Evolutionary conservation across 2,797 vertebrate genomes (phyloP).

Genomic region (Trematomus bernacchii): DNA sequence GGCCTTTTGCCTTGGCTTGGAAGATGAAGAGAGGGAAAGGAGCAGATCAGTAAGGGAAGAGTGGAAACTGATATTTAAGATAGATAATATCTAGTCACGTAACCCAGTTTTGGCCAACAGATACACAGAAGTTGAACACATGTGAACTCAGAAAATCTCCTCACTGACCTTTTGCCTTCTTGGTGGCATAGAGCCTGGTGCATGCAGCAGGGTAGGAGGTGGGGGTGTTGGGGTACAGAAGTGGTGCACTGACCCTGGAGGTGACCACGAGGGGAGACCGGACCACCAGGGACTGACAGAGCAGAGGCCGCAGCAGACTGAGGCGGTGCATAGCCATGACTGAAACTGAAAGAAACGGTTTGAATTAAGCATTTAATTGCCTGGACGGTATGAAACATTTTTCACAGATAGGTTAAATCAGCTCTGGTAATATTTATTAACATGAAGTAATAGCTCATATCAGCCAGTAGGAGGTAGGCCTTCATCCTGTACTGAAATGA

Average conservation of each 20-base stretch:
- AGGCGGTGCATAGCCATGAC: conserved; percentile 84
- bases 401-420: neutral
- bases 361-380: neutral
- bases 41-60: conserved; percentile 21
- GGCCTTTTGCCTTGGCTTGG: conserved; percentile 92
- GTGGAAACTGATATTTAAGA: conserved; percentile 32
- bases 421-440: neutral
- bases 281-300: conserved; percentile 59
- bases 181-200: conserved; percentile 89
- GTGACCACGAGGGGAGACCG: conserved; percentile 55
- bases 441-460: conserved; percentile 59
- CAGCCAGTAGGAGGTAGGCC: conserved; percentile 79
- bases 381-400: conserved; percentile 1
- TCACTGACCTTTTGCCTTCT: conserved; percentile 90
- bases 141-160: conserved; percentile 10
- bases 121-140: neutral
- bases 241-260: conserved; percentile 16
- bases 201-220: conserved; percentile 52
- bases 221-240: conserved; percentile 24
- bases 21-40: conserved; percentile 38
- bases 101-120: conserved; percentile 6
- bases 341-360: conserved; percentile 26
- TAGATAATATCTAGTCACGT: conserved; percentile 45
- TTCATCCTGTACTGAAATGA: conserved; percentile 52
- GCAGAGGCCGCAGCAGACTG: conserved; percentile 76